Percentiles rank a stretch among this genome's conserved stretches.
Conservation (phyloP, 2,888 invertebrate genomes). For the Plebejus anna region DNA sequence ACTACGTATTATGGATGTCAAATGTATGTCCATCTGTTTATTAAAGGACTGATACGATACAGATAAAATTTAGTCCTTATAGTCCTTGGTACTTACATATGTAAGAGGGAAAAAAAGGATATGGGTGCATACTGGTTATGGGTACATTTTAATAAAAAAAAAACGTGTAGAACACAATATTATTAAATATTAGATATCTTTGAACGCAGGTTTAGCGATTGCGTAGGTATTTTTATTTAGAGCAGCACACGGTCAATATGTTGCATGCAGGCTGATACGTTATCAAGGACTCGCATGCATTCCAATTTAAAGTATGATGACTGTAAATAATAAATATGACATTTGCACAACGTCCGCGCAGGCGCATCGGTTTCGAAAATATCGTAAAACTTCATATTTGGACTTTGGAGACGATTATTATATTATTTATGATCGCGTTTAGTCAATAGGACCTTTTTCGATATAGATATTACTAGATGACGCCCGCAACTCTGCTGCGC, state of each 20-base stretch:
- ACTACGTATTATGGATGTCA: background rate
- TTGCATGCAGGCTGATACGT: conserved; percentile 44
- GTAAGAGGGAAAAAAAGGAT: no score
- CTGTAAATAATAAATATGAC: conserved; percentile 45
- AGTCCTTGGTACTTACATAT: no score
- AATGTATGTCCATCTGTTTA: no score
- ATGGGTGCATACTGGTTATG: no score
- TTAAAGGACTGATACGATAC: no score
- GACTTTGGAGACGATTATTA: conserved; percentile 32
- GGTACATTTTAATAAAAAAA: no score
- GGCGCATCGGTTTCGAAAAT: conserved; percentile 32
- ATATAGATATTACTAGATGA: background rate
- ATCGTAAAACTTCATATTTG: conserved; percentile 29
- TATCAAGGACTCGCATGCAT: conserved; percentile 48
- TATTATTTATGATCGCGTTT: conserved; percentile 2
- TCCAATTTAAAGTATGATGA: conserved; percentile 41
- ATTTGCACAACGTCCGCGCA: conserved; percentile 34
- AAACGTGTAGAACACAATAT: no score
- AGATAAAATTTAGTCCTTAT: no score
- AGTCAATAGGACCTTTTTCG: background rate
- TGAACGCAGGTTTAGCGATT: background rate
- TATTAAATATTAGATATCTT: no score
- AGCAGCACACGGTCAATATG: conserved; percentile 41
- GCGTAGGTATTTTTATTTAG: conserved; percentile 33
- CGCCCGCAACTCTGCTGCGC: no score